Conservation (phyloP, 2,797 vertebrate species). For the Melanogrammus aeglefinus region DNA sequence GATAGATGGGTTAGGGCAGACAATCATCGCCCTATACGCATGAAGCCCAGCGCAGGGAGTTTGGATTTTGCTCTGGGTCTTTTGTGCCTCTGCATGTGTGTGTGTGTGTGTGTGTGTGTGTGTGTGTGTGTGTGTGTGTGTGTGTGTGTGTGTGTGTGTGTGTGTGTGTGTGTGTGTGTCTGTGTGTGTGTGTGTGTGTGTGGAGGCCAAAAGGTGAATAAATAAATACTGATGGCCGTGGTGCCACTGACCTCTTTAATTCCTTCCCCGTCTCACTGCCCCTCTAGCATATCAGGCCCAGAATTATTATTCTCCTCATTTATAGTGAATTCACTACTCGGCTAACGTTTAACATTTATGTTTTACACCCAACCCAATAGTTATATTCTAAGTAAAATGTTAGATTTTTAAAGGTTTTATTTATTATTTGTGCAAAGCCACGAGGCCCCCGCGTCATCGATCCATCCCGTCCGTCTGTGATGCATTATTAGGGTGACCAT, state of each 20-base stretch:
- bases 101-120: slow-evolving; percentile 28
- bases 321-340: background rate
- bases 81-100: slow-evolving; percentile 40
- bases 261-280: background rate
- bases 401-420: background rate
- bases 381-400: background rate
- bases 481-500: slow-evolving; percentile 40
- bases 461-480: slow-evolving; percentile 42
- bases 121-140: slow-evolving; percentile 44
- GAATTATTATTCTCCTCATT: background rate
- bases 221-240: slow-evolving; percentile 49
- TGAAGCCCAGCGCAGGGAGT: slow-evolving; percentile 53
- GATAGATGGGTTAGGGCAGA: slow-evolving; percentile 79
- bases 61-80: slow-evolving; percentile 36
- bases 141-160: slow-evolving; percentile 12
- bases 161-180: slow-evolving; percentile 39
- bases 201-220: slow-evolving; percentile 65
- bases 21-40: slow-evolving; percentile 75
- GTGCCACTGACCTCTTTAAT: slow-evolving; percentile 30
- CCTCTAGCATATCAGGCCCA: background rate
- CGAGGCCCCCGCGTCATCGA: slow-evolving; percentile 40
- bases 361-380: background rate
- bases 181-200: slow-evolving; percentile 14
- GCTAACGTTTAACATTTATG: background rate
- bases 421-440: background rate